Base-by-base conservation (phyloP, 2,797 vertebrate species). In the Heterohyrax brucei region DNA sequence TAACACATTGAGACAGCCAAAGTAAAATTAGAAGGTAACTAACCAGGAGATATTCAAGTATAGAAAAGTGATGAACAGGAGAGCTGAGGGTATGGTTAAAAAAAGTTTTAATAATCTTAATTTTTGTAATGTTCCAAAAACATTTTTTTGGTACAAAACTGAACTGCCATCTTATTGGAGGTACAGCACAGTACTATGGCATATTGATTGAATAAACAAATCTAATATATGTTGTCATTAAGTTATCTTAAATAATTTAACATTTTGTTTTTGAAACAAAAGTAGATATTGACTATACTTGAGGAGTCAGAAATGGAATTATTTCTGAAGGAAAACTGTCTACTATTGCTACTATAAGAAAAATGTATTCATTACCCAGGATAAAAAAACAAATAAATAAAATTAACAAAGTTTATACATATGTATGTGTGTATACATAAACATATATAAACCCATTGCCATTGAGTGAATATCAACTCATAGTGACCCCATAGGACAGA, bases 1-100 rank as follows among this genome's bases (percentile, higher is more conserved):
- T 96, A 93, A 95, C 95, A 97, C 75, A 66, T 93, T 64, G 82
- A 84, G 73, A 87, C 82, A 88, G 85, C 78, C 76, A 80, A 95
- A 84, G 48, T 86, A 94, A 93, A 94, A 86, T 92, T 92, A 86
- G 94, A 93, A 97, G 73, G 72, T 92, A 62, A 80, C 91, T 94
- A 82, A 93, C 75, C 18, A 92, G 79, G 82, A 96, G 48, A 84
- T 19, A 76, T 89, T 89, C 50, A 91, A 86, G 28, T 82, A 53
- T n/a, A 72, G 72, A 86, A 61, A 77, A 83, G 19, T 53, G 2
- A 44, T 87, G 19, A 62, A n/a, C 14, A 89, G 22, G 0, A 72
- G 56, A 95, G 84, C 10, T 83, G 50, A 75, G 30, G 64, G 14
- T 64, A 12, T 39, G 4, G 76, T 95, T 86, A 77, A 78, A 33